Evolutionary conservation across 2,888 invertebrate genomes (phyloP), one percentile per base, ranked within the genome.

Genomic region (Rotaria socialis): DNA sequence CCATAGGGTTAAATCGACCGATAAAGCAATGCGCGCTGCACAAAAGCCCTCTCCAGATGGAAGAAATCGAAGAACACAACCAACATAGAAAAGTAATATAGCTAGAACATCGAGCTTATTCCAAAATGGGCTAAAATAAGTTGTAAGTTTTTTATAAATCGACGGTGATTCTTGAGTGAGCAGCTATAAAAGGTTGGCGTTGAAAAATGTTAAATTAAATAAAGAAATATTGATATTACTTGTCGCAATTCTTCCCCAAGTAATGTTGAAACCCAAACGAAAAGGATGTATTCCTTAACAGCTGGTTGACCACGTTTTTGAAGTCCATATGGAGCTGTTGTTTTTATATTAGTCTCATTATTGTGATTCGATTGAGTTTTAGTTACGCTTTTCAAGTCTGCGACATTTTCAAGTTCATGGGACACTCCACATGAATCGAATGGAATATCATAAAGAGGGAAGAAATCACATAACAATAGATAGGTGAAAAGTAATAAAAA

Each of bases 161-260:
- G 88, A 88, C 50, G 84, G 87, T 1, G 89, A 88, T 24, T 89
- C 88, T 47, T 88, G 88, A 22, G 88, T 88, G 11, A 87, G 80
- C 4, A 67, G 14, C 67, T 67, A 16, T 27, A 3, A 67, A 7
- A n/a, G 11, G 11, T 27, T 27, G 35, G 2, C 35, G 2, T 35
- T 35, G 35, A 35, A 35, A 35, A 35, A 35, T 35, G 35, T 1
- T 27, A 27, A 35, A 35, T 35, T 35, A 35, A 35, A 35, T 35
- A 35, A 35, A 35, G 1, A 35, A 35, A 35, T 35, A 35, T 35
- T 35, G 35, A 35, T 35, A 27, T 67, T 88, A 91, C 90, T 90
- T 91, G 90, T 88, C 90, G 86, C 11, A 91, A 87, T 88, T 91
- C 91, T 87, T 91, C 91, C 10, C 89, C 87, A 84, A 90, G 89